Conservation (phyloP, 2,888 invertebrate genomes). For the Willowsia nigromaculata region DNA sequence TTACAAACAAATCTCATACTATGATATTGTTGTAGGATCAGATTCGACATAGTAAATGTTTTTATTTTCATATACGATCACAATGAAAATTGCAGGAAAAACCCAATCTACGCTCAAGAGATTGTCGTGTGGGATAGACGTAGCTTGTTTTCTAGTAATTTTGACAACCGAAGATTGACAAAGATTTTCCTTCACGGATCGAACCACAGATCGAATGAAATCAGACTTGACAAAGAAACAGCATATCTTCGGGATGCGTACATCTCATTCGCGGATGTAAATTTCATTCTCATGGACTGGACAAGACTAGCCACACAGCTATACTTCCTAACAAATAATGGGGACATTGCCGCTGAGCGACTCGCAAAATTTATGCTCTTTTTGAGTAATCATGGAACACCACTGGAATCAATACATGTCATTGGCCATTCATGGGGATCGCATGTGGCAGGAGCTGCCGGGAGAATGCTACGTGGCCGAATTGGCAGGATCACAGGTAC, state of each 20-base stretch:
- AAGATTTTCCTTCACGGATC: constrained; percentile 73
- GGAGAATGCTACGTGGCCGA: constrained; percentile 63
- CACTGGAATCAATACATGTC: constrained; percentile 71
- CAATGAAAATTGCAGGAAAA: constrained; percentile 56
- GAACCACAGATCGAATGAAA: constrained; percentile 73
- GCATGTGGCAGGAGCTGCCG: constrained; percentile 73
- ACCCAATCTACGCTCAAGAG: constrained; percentile 74
- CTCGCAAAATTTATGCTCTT: constrained; percentile 70
- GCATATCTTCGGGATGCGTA: constrained; percentile 74
- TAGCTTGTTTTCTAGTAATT: constrained; percentile 69
- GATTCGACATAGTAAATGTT: background rate
- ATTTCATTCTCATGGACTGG: constrained; percentile 75
- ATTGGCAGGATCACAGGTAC: constrained; percentile 74
- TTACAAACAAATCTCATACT: background rate
- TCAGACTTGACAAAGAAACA: constrained; percentile 70
- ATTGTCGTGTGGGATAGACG: constrained; percentile 68
- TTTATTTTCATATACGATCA: background rate
- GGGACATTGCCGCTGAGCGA: constrained; percentile 68
- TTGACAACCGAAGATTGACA: constrained; percentile 66
- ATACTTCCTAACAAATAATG: constrained; percentile 69
- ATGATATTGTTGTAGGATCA: background rate
- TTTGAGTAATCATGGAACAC: constrained; percentile 68
- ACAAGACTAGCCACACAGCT: constrained; percentile 68
- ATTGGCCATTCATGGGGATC: constrained; percentile 74
- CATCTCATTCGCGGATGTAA: constrained; percentile 72